These are phyloP conservation scores for Oscheius sp. DNA, from an alignment of 1,140 invertebrate genomes.

Conservation along the genomic window DNA sequence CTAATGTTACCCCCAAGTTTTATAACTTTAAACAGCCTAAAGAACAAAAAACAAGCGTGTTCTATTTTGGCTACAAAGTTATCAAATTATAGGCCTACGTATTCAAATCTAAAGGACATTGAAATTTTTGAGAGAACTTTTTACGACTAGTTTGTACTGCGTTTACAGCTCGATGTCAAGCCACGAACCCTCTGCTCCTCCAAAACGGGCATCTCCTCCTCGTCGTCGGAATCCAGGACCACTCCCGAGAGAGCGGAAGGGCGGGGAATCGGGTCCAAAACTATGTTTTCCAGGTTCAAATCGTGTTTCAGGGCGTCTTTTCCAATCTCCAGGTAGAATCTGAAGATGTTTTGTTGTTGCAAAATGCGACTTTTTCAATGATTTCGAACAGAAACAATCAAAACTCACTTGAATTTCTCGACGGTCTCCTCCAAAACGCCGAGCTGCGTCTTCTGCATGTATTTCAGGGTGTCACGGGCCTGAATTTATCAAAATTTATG, in stretches of 20 bases:
- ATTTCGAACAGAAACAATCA: background rate
- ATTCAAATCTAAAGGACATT: too few species aligned
- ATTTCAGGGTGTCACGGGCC: constrained; percentile 20
- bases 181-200: background rate
- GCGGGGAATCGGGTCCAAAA: background rate
- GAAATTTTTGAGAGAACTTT: too few species aligned
- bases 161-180: background rate
- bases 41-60: too few species aligned
- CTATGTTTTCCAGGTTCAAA: background rate
- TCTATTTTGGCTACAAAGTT: too few species aligned
- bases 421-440: constrained; percentile 5
- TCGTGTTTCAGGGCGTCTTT: background rate
- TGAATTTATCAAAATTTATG: background rate
- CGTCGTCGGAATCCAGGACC: background rate
- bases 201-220: background rate
- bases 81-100: too few species aligned
- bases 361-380: background rate
- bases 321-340: too few species aligned
- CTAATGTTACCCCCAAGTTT: too few species aligned
- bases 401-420: constrained; percentile 17
- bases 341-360: background rate
- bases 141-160: too few species aligned
- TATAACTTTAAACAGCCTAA: too few species aligned
- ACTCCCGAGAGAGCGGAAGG: constrained; percentile 3
- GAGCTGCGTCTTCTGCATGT: constrained; percentile 24